Conservation (phyloP, 2,797 vertebrate genomes). For the Margarornis squamiger region DNA sequence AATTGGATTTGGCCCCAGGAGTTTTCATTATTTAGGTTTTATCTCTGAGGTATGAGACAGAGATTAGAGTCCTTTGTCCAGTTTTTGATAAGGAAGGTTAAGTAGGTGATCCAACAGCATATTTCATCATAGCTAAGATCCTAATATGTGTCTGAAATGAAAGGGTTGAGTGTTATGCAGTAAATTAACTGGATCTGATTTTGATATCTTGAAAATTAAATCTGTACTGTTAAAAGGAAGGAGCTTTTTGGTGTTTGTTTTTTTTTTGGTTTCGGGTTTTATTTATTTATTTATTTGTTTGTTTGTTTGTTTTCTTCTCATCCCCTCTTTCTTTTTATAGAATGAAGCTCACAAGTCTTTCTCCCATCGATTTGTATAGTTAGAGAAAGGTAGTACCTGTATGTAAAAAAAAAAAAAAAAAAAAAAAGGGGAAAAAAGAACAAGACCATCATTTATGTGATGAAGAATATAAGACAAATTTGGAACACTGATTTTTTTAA, state of each 20-base stretch:
- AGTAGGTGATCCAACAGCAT: background rate
- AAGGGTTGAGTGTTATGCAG: background rate
- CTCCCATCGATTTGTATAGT: background rate
- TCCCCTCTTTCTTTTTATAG: fast-evolving
- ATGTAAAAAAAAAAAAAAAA: background rate
- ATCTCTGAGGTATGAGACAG: background rate
- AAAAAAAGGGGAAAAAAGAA: background rate
- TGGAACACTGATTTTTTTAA: background rate
- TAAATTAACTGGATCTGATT: background rate
- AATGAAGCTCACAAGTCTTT: background rate
- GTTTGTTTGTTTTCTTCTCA: background rate
- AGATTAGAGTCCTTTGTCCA: background rate
- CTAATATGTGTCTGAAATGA: background rate
- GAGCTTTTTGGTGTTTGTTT: background rate
- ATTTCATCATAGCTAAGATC: background rate
- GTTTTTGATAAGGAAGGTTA: background rate
- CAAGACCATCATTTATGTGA: background rate
- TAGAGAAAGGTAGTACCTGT: background rate
- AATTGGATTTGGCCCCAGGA: background rate
- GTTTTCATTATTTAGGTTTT: background rate
- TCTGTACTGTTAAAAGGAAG: background rate
- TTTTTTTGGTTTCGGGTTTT: too few relatives aligned
- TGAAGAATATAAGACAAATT: background rate
- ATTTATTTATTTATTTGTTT: too few relatives aligned
- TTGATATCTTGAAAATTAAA: background rate